These are phyloP conservation scores for Phyllopteryx taeniolatus DNA, from an alignment of 2,113 vertebrate genomes.

Conservation along the genomic window DNA sequence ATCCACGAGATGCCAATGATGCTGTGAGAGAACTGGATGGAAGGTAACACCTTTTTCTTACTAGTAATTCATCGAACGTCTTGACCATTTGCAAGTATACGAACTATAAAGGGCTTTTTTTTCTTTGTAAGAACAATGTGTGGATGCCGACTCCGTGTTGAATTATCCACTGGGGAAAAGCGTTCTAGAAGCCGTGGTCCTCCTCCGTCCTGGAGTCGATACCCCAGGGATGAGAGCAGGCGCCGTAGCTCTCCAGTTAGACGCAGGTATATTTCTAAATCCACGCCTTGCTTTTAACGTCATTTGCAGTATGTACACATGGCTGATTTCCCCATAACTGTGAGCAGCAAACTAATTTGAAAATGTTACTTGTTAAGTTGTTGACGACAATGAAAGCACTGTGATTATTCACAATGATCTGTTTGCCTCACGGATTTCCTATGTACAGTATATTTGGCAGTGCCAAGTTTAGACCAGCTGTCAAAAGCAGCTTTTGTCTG, in stretches of 20 bases:
- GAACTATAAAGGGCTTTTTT: not conserved
- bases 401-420: not conserved
- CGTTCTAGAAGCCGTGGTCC: slow-evolving; percentile 91
- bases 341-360: slow-evolving; percentile 5
- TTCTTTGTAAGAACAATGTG: slow-evolving; percentile 79
- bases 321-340: slow-evolving; percentile 23
- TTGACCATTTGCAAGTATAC: not conserved
- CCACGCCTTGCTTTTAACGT: not conserved
- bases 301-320: slow-evolving; percentile 18
- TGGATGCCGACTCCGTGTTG: slow-evolving; percentile 90
- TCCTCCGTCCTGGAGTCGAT: slow-evolving; percentile 89
- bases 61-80: not conserved
- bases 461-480: slow-evolving; percentile 5
- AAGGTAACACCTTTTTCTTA: slow-evolving; percentile 74
- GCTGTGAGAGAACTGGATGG: slow-evolving; percentile 97
- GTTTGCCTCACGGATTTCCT: not conserved
- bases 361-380: not conserved
- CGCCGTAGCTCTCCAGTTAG: slow-evolving; percentile 85
- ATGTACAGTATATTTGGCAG: not conserved
- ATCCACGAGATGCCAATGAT: slow-evolving; percentile 94
- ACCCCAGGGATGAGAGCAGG: slow-evolving; percentile 87
- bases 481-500: slow-evolving; percentile 10
- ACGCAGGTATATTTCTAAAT: slow-evolving; percentile 80
- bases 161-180: slow-evolving; percentile 93
- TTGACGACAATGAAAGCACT: not conserved